Evolutionary conservation across 2,888 invertebrate species (phyloP), one percentile per base, ranked within the genome.

Genomic region (Colostygia pectinataria): DNA sequence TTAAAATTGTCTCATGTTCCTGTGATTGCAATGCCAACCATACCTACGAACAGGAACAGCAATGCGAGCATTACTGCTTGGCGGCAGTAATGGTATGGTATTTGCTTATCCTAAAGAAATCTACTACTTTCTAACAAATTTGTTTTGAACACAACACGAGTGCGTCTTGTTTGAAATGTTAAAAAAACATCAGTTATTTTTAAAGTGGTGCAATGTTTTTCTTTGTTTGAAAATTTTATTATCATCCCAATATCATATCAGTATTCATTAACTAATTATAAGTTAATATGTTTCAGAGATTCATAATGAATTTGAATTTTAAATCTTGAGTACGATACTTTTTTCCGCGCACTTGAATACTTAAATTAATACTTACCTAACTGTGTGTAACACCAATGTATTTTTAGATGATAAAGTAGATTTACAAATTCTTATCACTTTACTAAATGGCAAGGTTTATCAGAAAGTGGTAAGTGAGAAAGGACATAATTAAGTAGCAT

Each of bases 171-270:
- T n/a, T n/a, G n/a, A n/a, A n/a, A n/a, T n/a, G n/a, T n/a, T n/a
- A n/a, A n/a, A n/a, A n/a, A n/a, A n/a, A n/a, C n/a, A n/a, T n/a
- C n/a, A n/a, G n/a, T n/a, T n/a, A n/a, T n/a, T n/a, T n/a, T n/a
- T n/a, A n/a, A n/a, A n/a, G n/a, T n/a, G n/a, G n/a, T n/a, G n/a
- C n/a, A n/a, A n/a, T n/a, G n/a, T 5, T 44, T 27, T 40, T 31
- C 10, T 18, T 31, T 7, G 24, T 12, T 23, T 37, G 9, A 14
- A 14, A 23, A 34, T 29, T 20, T n/a, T n/a, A n/a, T n/a, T n/a
- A 48, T 43, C 33, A 34, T 39, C 40, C 27, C 52, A 50, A 50
- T 37, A 33, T 40, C 44, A 50, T 50, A 50, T 50, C 50, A 47
- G 39, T 33, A 48, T 51, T 31, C 36, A 29, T 51, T 44, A 47